Conservation (phyloP, 2,113 vertebrate genomes). For the Dipodomys spectabilis region DNA sequence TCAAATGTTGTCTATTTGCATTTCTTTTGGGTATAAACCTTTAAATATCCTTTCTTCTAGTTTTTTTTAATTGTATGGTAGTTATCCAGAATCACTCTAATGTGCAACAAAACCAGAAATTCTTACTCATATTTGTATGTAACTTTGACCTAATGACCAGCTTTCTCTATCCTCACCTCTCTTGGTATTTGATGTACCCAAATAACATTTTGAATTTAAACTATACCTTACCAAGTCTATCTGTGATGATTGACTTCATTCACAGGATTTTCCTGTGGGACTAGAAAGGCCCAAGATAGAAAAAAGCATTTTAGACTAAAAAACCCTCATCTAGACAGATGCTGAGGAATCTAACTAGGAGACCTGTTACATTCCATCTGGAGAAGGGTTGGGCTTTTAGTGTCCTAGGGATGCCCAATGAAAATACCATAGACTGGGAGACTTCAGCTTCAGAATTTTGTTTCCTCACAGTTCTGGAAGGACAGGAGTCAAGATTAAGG, state of each 20-base stretch:
- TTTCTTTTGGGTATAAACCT: not conserved
- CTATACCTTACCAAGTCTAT: conserved; percentile 16
- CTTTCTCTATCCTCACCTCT: not conserved
- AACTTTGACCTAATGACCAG: not conserved
- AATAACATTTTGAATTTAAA: conserved; percentile 32
- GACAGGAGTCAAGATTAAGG: not conserved
- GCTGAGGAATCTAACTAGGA: not conserved
- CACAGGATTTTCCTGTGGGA: not conserved
- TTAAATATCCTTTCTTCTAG: not conserved
- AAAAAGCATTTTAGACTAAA: not conserved
- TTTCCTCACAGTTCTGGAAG: not conserved
- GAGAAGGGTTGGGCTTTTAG: not conserved
- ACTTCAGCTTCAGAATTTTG: conserved; percentile 1
- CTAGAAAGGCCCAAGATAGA: conserved; percentile 3
- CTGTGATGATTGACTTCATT: not conserved
- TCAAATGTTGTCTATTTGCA: not conserved
- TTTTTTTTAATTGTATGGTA: not conserved
- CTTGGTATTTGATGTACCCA: not conserved
- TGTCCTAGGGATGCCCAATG: not conserved
- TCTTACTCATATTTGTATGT: not conserved
- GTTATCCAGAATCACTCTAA: not conserved
- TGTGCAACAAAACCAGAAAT: not conserved
- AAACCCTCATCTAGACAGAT: not conserved
- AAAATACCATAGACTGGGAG: not conserved
- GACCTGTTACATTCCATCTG: not conserved